Base-by-base conservation (phyloP, 2,888 invertebrate species). In the Tachystola acroxantha region DNA sequence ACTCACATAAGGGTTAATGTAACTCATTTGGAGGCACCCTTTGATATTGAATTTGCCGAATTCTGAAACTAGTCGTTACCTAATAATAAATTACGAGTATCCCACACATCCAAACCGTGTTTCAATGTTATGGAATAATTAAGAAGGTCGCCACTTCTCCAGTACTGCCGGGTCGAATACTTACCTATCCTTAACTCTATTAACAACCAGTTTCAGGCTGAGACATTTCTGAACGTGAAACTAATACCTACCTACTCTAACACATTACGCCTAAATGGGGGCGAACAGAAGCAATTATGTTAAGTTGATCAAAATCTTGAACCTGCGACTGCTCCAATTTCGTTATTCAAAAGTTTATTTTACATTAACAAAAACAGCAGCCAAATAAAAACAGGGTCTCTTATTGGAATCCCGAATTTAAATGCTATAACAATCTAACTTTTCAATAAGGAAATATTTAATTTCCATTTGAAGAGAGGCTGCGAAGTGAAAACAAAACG, bases 401-500 rank as follows among this genome's bases (percentile, higher is more conserved):
- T 77, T 72, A 76, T 70, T 70, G 66, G 70, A 71, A 75, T 62
- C 59, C 54, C 64, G 57, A 54, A 56, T 68, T 60, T 60, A 57
- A 71, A 64, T 61, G 63, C 49, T 62, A 53, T 56, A 61, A 60
- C 63, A 61, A 61, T 62, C 57, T 57, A 81, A 78, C 75, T 81
- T 80, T 72, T 69, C 73, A 72, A 78, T 76, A 73, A 75, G 67
- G 67, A 71, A 75, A 74, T 73, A 72, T 76, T 73, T 69, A 74
- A 76, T 74, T 73, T 77, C 61, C 71, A 74, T 77, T 71, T 70
- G 46, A 57, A 57, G 53, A 64, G 58, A 51, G 62, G 61, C 54
- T 41, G 40, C 48, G 43, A 37, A 50, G 47, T 42, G 55, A 60
- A 72, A 75, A 67, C 68, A 60, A 65, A 67, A 60, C 64, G 60